These are phyloP conservation scores for Ardeotis arabs DNA, from an alignment of 2,113 vertebrate genomes.

Conservation along the genomic window DNA sequence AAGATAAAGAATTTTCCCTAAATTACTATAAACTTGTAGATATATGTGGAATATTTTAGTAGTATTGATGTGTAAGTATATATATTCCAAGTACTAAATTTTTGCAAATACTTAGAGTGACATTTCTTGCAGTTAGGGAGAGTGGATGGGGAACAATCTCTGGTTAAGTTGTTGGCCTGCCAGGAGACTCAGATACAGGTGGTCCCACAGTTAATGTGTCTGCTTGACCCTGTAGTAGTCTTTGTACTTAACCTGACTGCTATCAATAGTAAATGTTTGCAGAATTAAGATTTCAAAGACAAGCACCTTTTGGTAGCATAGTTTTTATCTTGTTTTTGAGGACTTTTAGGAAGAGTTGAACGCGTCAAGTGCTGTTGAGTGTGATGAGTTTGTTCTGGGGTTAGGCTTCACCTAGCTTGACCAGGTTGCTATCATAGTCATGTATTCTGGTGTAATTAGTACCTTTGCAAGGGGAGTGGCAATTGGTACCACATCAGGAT, in stretches of 20 bases:
- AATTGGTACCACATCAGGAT: background rate
- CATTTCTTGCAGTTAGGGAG: background rate
- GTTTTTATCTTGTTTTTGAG: background rate
- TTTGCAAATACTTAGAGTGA: background rate
- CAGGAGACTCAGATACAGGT: background rate
- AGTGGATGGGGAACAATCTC: background rate
- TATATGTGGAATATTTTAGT: background rate
- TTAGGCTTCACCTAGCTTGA: background rate
- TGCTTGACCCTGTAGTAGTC: background rate
- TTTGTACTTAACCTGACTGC: background rate
- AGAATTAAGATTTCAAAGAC: background rate
- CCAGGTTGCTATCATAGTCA: accelerated
- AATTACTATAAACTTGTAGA: background rate
- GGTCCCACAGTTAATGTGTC: background rate
- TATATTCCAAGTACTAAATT: background rate
- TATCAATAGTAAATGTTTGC: background rate
- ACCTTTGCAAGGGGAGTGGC: background rate
- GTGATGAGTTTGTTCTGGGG: background rate
- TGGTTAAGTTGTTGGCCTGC: background rate
- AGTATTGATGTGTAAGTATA: background rate
- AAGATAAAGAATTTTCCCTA: background rate
- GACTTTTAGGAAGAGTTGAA: background rate
- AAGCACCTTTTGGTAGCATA: background rate
- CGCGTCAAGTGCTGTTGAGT: background rate
- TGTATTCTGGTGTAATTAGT: background rate